Evolutionary conservation across 2,888 invertebrate species (phyloP).

Genomic region (Volucella bombylans): DNA sequence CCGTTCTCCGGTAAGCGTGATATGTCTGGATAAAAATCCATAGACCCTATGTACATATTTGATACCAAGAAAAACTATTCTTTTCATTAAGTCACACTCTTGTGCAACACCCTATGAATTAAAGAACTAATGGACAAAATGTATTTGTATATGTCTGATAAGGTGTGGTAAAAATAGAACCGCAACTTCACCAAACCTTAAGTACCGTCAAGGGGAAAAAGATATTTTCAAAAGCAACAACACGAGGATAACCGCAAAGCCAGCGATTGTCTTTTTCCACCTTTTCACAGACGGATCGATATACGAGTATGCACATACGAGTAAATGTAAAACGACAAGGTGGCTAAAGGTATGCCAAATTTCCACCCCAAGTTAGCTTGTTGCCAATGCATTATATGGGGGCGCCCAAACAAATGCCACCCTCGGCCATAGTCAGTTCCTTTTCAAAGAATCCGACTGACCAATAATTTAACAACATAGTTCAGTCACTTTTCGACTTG

Average conservation of each 20-base stretch:
- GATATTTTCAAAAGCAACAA: not conserved
- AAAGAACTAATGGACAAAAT: not conserved
- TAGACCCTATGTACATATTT: no score
- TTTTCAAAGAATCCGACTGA: slow-evolving; percentile 28
- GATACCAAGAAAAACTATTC: no score
- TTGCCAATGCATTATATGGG: slow-evolving; percentile 28
- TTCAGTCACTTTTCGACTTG: slow-evolving; percentile 66
- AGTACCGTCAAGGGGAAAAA: slow-evolving; percentile 17
- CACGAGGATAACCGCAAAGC: slow-evolving; percentile 1
- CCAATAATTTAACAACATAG: slow-evolving; percentile 48
- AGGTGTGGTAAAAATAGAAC: slow-evolving; percentile 30
- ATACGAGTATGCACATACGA: slow-evolving; percentile 15
- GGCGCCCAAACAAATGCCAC: slow-evolving; percentile 56
- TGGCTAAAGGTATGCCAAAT: slow-evolving; percentile 46
- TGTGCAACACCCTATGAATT: not conserved
- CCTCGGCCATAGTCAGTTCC: slow-evolving; percentile 9
- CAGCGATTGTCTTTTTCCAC: slow-evolving; percentile 10
- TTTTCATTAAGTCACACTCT: no score
- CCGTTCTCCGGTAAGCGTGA: no score
- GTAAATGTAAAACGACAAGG: slow-evolving; percentile 2
- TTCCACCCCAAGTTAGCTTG: slow-evolving; percentile 28
- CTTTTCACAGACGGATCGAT: slow-evolving; percentile 57
- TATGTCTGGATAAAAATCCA: no score
- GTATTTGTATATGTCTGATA: not conserved
- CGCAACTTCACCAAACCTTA: slow-evolving; percentile 11